Conservation (phyloP, 2,888 invertebrate species). For the Sarcophaga variegata region DNA sequence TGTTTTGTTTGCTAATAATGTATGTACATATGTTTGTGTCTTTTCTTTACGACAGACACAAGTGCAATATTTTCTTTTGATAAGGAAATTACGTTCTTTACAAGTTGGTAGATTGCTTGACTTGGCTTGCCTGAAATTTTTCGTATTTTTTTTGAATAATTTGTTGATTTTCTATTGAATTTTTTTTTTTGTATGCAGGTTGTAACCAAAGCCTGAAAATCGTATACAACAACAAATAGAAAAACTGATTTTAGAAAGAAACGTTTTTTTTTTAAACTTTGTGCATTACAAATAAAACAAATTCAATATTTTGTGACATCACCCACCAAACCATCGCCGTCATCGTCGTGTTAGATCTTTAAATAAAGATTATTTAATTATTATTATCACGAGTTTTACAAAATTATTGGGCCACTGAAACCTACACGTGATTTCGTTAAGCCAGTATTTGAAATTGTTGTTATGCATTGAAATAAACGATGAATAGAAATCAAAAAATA, state of each 20-base stretch:
- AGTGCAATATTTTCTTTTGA: constrained; percentile 25
- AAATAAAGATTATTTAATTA: constrained; percentile 5
- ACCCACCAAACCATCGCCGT: constrained; percentile 2
- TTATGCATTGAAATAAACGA: too few species aligned
- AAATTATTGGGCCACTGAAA: not conserved
- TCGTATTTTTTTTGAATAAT: constrained; percentile 27
- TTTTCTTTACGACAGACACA: constrained; percentile 16
- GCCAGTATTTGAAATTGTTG: not conserved
- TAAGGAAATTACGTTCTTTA: constrained; percentile 52
- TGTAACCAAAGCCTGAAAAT: constrained; percentile 37
- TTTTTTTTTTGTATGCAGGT: constrained; percentile 19
- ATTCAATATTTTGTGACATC: constrained; percentile 32
- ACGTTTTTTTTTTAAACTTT: not conserved
- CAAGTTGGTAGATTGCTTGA: constrained; percentile 20
- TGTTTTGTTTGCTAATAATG: not conserved
- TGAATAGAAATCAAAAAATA: too few species aligned
- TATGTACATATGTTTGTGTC: not conserved
- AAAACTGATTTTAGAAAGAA: constrained; percentile 28
- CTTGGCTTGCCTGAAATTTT: constrained; percentile 6
- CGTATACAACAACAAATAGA: constrained; percentile 3
- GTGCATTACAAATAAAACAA: not conserved
- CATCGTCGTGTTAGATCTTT: not conserved
- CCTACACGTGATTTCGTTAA: not conserved
- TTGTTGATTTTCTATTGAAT: constrained; percentile 32
- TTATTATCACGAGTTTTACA: constrained; percentile 28